phyloP scores from a whole-genome alignment of 1,140 invertebrate species.

The Drosophila ananassae region DNA sequence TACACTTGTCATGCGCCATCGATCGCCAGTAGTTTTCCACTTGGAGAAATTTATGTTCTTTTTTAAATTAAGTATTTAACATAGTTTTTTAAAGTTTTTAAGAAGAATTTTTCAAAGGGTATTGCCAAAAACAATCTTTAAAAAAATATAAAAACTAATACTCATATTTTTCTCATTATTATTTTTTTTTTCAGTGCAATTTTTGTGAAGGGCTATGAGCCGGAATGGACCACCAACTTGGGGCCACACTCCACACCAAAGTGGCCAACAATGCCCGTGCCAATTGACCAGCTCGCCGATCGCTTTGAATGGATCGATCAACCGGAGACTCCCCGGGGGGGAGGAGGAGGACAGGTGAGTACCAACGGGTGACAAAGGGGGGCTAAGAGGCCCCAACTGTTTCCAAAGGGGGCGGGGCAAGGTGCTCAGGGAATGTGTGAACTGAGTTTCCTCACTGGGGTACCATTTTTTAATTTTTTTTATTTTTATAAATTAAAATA shows the following conservation, averaged over 20 bases:
- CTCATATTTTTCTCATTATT: too few relatives aligned
- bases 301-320: conserved; percentile 26
- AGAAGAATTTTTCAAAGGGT: too few relatives aligned
- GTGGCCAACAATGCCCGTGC: conserved; percentile 34
- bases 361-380: neutral
- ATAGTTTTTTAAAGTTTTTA: too few relatives aligned
- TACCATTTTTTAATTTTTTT: too few relatives aligned
- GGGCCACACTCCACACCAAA: conserved; percentile 13
- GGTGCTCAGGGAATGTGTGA: conserved; percentile 49
- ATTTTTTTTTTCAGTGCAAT: conserved; percentile 5
- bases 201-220: conserved; percentile 47
- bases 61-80: too few relatives aligned
- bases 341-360: neutral
- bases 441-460: conserved; percentile 42
- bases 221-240: conserved; percentile 42
- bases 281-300: conserved; percentile 54
- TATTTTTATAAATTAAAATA: neutral
- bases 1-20: conserved; percentile 61
- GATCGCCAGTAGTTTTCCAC: conserved; percentile 11
- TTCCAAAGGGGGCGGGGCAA: neutral
- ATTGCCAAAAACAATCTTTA: neutral
- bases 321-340: neutral
- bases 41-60: neutral
- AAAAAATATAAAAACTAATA: too few relatives aligned
- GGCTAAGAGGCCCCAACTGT: neutral